Base-by-base conservation (phyloP, 2,888 invertebrate species). In the Galerucella calmariensis region DNA sequence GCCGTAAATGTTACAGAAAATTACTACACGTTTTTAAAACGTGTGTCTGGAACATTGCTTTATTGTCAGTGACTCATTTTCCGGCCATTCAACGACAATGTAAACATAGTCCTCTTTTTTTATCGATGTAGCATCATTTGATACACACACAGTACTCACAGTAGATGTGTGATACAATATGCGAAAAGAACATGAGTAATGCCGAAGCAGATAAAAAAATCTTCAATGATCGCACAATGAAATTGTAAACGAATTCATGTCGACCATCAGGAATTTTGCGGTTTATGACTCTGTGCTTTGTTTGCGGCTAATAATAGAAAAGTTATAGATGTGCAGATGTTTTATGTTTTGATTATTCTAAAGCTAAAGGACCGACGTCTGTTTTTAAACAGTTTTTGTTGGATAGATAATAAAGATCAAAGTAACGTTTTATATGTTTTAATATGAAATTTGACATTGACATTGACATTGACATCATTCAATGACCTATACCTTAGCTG, bases 221-320 rank as follows among this genome's bases (percentile, higher is more conserved):
- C 35, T 44, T 53, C 20, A 67, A 35, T 35, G 20, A 46, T 67
- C 27, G 14, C 67, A 67, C 53, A 67, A 67, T 44, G 67, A 35
- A 58, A 58, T 58, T 44, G 68, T 53, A 66, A 56, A 67, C 53
- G 41, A 56, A 67, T 27, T 67, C 46, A 16, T 67, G 67, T 67
- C 67, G 53, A 53, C 27, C 67, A 16, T 53, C 67, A 67, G 53
- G 59, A 59, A 69, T 69, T 58, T 69, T 20, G 69, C 69, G 69
- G 69, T 69, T 56, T 69, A 69, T 44, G 69, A 58, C 20, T 41
- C 8, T 41, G 16, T 51, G 53, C 53, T 16, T 66, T n/a, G 67
- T 67, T 44, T 56, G 56, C 16, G 69, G 41, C 69, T 69, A 69
- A 69, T 69, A 69, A 69, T 69, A 69, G 56, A 68, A 20, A 24